These are phyloP conservation scores for Rousettus madagascariensis DNA, from an alignment of 2,797 vertebrate genomes.

Conservation along the genomic window DNA sequence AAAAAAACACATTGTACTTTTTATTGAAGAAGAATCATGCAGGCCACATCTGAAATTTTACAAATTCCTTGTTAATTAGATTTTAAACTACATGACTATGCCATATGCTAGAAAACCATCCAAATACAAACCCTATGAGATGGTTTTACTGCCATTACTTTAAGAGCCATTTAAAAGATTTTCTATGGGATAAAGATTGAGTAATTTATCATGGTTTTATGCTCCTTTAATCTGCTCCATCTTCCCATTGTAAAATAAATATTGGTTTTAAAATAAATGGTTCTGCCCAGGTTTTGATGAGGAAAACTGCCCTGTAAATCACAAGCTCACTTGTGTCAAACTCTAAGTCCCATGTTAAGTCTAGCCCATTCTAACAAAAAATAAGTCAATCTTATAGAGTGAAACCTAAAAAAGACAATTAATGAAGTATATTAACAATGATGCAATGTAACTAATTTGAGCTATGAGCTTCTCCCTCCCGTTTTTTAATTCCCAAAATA, in stretches of 20 bases:
- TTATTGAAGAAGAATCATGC: conserved; percentile 11
- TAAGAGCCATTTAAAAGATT: conserved; percentile 74
- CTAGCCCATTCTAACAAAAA: conserved; percentile 58
- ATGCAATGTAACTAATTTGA: conserved; percentile 18
- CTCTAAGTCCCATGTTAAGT: conserved; percentile 48
- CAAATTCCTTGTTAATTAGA: conserved; percentile 52
- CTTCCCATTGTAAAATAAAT: conserved; percentile 78
- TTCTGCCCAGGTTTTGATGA: conserved; percentile 71
- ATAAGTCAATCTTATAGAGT: conserved; percentile 71
- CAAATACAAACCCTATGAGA: conserved; percentile 56
- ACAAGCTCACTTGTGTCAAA: conserved; percentile 25
- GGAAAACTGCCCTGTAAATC: conserved; percentile 57
- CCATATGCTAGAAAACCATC: conserved; percentile 65
- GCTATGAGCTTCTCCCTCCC: background rate
- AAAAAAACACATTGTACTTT: background rate
- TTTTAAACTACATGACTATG: conserved; percentile 55
- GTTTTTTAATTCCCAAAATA: conserved; percentile 57
- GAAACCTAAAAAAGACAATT: conserved; percentile 60
- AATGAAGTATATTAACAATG: conserved; percentile 50
- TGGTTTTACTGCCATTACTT: conserved; percentile 58
- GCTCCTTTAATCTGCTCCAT: conserved; percentile 74
- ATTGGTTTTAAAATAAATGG: conserved; percentile 76
- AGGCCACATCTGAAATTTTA: conserved; percentile 22
- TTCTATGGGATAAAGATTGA: conserved; percentile 75
- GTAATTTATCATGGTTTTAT: conserved; percentile 75